Evolutionary conservation across 2,797 vertebrate genomes (phyloP).

Genomic region (Muscicapa striata): DNA sequence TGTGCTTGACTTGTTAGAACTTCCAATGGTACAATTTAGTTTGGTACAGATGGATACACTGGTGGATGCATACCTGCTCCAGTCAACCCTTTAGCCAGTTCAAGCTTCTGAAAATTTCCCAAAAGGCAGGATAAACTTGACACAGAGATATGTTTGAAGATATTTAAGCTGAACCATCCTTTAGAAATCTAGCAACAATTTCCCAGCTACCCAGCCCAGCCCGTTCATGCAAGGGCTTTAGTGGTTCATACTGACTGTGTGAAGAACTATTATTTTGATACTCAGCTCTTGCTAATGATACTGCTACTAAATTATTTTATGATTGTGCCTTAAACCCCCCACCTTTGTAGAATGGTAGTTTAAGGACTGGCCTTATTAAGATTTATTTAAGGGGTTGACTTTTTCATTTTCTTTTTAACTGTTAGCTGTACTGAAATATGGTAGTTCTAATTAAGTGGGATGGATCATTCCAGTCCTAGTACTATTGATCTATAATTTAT

Average conservation of each 20-base stretch:
- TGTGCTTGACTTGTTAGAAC: not conserved
- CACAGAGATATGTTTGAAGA: not conserved
- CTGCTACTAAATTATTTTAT: not conserved
- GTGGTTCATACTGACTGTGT: not conserved
- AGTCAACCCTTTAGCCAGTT: not conserved
- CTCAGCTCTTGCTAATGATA: not conserved
- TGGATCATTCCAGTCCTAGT: constrained; percentile 68
- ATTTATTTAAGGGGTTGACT: not conserved
- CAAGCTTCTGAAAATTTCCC: not conserved
- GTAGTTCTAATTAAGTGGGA: constrained; percentile 72
- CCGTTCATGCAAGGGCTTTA: not conserved
- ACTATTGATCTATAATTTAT: constrained; percentile 76
- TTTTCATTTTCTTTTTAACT: constrained; percentile 4
- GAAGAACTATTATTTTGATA: not conserved
- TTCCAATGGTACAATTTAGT: not conserved
- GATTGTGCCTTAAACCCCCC: not conserved
- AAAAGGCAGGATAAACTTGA: not conserved
- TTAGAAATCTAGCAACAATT: not conserved
- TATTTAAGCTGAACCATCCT: not conserved
- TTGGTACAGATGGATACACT: accelerated
- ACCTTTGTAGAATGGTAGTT: not conserved
- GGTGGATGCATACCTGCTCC: not conserved
- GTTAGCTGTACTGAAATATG: constrained; percentile 55
- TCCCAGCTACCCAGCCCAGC: not conserved
- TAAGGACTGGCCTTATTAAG: not conserved